These are phyloP conservation scores for Bradypus variegatus DNA, from an alignment of 2,797 vertebrate genomes.

Conservation along the genomic window DNA sequence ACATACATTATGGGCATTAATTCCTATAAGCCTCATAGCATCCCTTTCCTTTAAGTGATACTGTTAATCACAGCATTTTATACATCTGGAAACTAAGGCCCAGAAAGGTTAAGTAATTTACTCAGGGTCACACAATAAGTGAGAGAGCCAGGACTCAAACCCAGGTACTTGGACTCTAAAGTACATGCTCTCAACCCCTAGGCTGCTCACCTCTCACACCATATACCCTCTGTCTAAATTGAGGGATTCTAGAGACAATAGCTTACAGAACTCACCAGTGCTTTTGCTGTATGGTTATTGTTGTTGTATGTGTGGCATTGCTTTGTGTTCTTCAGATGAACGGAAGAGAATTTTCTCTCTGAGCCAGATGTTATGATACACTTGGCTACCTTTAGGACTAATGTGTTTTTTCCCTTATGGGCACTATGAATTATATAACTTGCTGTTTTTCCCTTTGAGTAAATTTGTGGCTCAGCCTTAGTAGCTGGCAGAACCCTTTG, in stretches of 20 bases:
- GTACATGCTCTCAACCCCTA: background rate
- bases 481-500: background rate
- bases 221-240: background rate
- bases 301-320: background rate
- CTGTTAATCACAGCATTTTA: slow-evolving; percentile 10
- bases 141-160: background rate
- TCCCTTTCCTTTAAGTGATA: background rate
- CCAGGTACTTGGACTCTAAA: background rate
- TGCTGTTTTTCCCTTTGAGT: background rate
- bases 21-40: background rate
- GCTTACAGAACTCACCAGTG: background rate
- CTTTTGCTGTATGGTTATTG: background rate
- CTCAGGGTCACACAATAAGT: background rate
- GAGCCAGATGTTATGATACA: background rate
- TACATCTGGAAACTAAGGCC: background rate
- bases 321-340: background rate
- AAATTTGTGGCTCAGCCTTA: background rate
- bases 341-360: background rate
- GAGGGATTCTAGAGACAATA: background rate
- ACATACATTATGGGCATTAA: background rate
- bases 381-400: background rate
- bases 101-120: background rate
- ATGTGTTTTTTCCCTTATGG: slow-evolving; percentile 7
- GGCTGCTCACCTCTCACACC: background rate
- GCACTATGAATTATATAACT: slow-evolving; percentile 16